Evolutionary conservation across 2,888 invertebrate genomes (phyloP).

Genomic region (Allacma fusca): DNA sequence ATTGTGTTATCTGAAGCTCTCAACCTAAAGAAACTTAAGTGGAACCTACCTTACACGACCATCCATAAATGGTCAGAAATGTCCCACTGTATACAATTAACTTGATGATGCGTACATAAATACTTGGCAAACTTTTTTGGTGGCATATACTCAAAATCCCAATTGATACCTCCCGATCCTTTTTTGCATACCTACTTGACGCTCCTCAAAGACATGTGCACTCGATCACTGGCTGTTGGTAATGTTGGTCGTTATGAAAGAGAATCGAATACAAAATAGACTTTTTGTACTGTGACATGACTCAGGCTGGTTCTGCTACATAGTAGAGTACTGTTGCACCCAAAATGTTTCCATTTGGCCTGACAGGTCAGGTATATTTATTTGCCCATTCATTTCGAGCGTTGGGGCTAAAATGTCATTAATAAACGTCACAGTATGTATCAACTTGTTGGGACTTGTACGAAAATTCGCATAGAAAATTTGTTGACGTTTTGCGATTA

Average conservation of each 20-base stretch:
- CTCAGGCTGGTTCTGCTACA: not conserved
- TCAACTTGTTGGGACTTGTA: not conserved
- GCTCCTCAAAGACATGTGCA: not conserved
- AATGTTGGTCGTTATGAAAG: not conserved
- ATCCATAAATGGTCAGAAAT: slow-evolving; percentile 23
- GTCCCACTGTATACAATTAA: slow-evolving; percentile 11
- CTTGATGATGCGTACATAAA: not conserved
- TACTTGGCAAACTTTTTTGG: slow-evolving; percentile 11
- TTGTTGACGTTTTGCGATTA: not conserved
- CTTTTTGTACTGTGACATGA: not conserved
- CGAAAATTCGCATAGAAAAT: not conserved
- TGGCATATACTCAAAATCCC: not conserved
- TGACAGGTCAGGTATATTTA: slow-evolving; percentile 16
- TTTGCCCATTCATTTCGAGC: slow-evolving; percentile 9
- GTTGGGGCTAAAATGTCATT: slow-evolving; percentile 7
- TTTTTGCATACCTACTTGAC: slow-evolving; percentile 1
- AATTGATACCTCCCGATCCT: not conserved
- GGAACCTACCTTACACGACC: slow-evolving; percentile 33
- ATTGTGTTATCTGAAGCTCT: not conserved
- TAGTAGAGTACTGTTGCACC: not conserved
- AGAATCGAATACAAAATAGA: not conserved
- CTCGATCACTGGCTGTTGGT: too few relatives aligned
- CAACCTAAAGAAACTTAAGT: not conserved
- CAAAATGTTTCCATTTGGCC: slow-evolving; percentile 7
- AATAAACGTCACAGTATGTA: not conserved